Base-by-base conservation (phyloP, 1,140 invertebrate genomes). In the Artemia franciscana region DNA sequence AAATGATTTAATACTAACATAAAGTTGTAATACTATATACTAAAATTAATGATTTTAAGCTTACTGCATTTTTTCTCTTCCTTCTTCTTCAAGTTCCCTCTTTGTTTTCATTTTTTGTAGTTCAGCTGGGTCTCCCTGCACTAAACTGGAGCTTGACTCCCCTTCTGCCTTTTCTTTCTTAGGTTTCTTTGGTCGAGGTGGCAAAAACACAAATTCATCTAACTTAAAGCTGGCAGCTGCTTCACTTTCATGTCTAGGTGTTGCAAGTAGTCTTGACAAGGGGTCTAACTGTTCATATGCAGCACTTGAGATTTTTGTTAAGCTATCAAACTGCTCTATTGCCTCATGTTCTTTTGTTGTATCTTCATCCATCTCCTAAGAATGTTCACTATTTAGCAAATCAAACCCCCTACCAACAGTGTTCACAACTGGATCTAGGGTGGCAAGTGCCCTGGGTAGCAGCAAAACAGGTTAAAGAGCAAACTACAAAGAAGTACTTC, bases 51-150 rank as follows among this genome's bases (percentile, higher is more conserved):
- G 18, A 65, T 57, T 25, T 25, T 61, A 23, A 26, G 80, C 80
- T 76, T 74, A 88, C 86, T 90, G 87, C 88, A 91, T 91, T 70
- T 86, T 87, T 72, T 91, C 88, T 66, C 88, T 74, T 72, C 91
- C 88, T 69, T 91, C 88, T 71, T 91, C 86, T 72, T 91, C 87
- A 2, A 90, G 69, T 73, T 91, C 86, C 65, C 83, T 84, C 71
- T 83, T 86, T 65, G 78, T 84, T 72, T 86, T 88, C 28, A 78
- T 76, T 68, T 83, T 81, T 79, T 64, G 23, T 18, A 27, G 21
- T 63, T 63, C 62, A 26, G 23, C 27, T 23, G n/a, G 26, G 5
- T 57, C 62, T 24, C 12, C 21, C 21, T 51, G 39, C 12, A 15
- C 39, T 51, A 18, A 51, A 15, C 12, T 51, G 12, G 39, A 51